Evolutionary conservation across 2,888 invertebrate species (phyloP), one percentile per base, ranked within the genome.

Genomic region (Xestia sexstrigata): DNA sequence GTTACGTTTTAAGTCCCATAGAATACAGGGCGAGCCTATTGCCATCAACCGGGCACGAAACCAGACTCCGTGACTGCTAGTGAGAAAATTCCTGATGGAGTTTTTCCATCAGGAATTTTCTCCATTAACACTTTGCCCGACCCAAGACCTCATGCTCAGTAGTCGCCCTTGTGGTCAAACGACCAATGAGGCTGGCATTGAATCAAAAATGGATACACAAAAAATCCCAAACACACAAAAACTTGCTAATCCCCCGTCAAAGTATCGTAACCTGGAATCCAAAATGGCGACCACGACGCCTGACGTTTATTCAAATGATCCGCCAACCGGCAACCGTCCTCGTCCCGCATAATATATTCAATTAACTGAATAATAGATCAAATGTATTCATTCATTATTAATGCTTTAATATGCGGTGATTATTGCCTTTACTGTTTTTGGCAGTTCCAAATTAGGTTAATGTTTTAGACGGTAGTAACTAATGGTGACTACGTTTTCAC

Each of bases 231-330:
- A 13, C 17, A 35, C n/a, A 35, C 45, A 26, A 47, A 30, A 60
- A 47, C 30, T 60, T 23, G 0, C 26, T 58, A 68, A 70, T 79
- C 42, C 60, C 6, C 42, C n/a, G 9, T 65, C 69, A 79, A 70
- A 76, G 66, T 65, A 78, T 70, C 23, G 35, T 9, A 79, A 35
- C 66, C 58, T 55, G 26, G 6, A 20, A 45, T 67, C 20, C 49
- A 79, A 42, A 67, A 81, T 62, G 72, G 78, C 67, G 58, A 5
- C 77, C 70, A 76, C 63, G 58, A 5, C 74, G 65, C 70, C 82
- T 89, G 87, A 87, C 87, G 79, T 89, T 88, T 88, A 89, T 89
- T 87, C 82, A 89, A 87, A 90, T 87, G 78, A 83, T 71, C 78
- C 74, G 69, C 75, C 74, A 81, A 74, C 79, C 74, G 66, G 75